phyloP scores from a whole-genome alignment of 2,113 vertebrate genomes.

The Eleginops maclovinus region DNA sequence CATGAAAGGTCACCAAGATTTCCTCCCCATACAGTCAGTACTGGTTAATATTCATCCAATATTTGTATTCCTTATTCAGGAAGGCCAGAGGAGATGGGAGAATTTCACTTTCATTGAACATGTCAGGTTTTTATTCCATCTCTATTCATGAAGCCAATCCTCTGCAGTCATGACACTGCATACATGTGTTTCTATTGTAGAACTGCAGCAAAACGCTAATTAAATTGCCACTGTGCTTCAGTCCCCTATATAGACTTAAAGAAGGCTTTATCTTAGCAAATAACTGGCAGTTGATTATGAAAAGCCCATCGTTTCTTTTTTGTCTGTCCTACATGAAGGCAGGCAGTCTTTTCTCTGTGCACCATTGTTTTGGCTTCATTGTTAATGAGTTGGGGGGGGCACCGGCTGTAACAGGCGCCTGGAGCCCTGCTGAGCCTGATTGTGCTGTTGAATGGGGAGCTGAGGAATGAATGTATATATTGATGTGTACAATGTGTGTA shows the following conservation, averaged over 20 bases:
- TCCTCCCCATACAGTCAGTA: constrained; percentile 10
- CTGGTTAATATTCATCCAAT: constrained; percentile 59
- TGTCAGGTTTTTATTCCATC: constrained; percentile 76
- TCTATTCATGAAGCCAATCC: constrained; percentile 73
- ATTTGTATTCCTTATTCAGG: constrained; percentile 63
- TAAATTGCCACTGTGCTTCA: constrained; percentile 69
- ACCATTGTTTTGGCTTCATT: constrained; percentile 68
- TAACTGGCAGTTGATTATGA: constrained; percentile 77
- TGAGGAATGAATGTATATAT: constrained; percentile 44
- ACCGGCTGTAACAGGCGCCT: constrained; percentile 59
- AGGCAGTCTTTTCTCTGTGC: constrained; percentile 68
- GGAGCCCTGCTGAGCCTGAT: constrained; percentile 64
- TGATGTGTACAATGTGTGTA: constrained; percentile 19
- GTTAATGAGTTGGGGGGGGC: constrained; percentile 80
- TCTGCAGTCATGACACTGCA: constrained; percentile 67
- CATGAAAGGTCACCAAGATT: constrained; percentile 27
- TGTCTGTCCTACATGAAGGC: constrained; percentile 43
- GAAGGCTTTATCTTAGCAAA: constrained; percentile 77
- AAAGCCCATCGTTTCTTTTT: constrained; percentile 46
- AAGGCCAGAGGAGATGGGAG: constrained; percentile 57
- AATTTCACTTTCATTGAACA: constrained; percentile 70
- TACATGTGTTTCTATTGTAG: constrained; percentile 74
- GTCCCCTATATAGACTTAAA: constrained; percentile 71
- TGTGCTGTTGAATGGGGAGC: constrained; percentile 63
- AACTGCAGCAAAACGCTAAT: constrained; percentile 75